Base-by-base conservation (phyloP, 35 echinoderm and acorn worm genomes). In the Chiridota heheva region DNA sequence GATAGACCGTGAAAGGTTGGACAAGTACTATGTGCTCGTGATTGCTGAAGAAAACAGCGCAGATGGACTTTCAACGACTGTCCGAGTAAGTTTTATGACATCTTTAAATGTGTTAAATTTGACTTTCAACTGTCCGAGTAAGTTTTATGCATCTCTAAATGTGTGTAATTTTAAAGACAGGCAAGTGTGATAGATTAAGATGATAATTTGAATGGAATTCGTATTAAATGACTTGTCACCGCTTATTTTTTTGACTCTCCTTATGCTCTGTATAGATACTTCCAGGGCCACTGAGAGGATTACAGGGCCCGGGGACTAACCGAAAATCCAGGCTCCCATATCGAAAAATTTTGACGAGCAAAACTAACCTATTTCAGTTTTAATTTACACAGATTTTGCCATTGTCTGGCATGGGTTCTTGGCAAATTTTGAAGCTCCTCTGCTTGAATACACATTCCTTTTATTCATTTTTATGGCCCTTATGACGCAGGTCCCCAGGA, bases 21-120 rank as follows among this genome's bases (percentile, higher is more conserved):
- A 34, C 20, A 48, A 20, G 17, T 86, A 86, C 46, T 92, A 70
- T 53, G 15, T 92, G 44, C 68, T 65, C 30, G 83, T 92, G 3
- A 18, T 64, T 35, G 83, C 90, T 0, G 82, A 29, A 20, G 90
- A 92, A 72, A 17, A 73, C 13, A 39, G 41, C 5, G 66, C 40
- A 27, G 33, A 81, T 42, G 25, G 44, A 43, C 47, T 82, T 26
- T 66, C 55, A 4, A 64, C 46, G 24, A 70, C 44, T 26, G 90
- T 86, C 29, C 47, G 90, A 70, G 90, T 92, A 92, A 55, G 83
- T 82, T 40, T 13, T 12, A 36, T 2, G 33, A 18, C 40, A 12
- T 36, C 7, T 8, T 20, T 29, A n/a, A 4, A 69, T 3, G n/a
- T 10, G 33, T 29, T 35, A 18, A 26, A 32, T 40, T 29, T 26